Base-by-base conservation (phyloP, 2,797 vertebrate genomes). In the Danio tinwini region DNA sequence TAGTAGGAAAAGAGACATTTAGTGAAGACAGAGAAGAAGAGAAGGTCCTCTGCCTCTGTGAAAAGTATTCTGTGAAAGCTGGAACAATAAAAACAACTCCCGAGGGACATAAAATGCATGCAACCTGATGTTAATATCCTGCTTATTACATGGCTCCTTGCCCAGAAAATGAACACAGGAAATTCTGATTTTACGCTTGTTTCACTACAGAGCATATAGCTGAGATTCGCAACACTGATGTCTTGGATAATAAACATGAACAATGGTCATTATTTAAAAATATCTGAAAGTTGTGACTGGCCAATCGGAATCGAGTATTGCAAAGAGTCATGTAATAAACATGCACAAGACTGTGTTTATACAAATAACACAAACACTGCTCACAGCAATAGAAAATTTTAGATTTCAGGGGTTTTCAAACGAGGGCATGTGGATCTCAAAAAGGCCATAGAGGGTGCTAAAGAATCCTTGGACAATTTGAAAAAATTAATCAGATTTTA, bases 271-370 rank as follows among this genome's bases (percentile, higher is more conserved):
- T 39, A 7, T 68, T 50, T 21, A 37, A 65, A 50, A 37, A 50
- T 37, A 68, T n/a, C 21, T 68, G 47, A 68, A 68, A 50, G 47
- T 16, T 68, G 47, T 12, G 21, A 68, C 14, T 11, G 9, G 12
- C 67, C 29, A 69, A 69, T 69, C 47, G n/a, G 49, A 69, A 39
- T 69, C 16, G 39, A 12, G 9, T 69, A 69, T 50, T n/a, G 3
- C 29, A 37, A 14, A n/a, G 16, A 52, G 29, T 29, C 4, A 6
- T 69, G 67, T 53, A 53, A 69, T 40, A 69, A 69, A 49, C 67
- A 69, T 49, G 16, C 65, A n/a, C 2, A 39, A 12, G 21, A 69
- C 47, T 17, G 21, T 50, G 29, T 39, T 39, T 17, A 17, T 39
- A 3, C 8, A 50, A 37, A n/a, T 1, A 50, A 69, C 29, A 39